Conservation (phyloP, 92 coral and sea anemone genomes). For the Phenganax stokvisi region DNA sequence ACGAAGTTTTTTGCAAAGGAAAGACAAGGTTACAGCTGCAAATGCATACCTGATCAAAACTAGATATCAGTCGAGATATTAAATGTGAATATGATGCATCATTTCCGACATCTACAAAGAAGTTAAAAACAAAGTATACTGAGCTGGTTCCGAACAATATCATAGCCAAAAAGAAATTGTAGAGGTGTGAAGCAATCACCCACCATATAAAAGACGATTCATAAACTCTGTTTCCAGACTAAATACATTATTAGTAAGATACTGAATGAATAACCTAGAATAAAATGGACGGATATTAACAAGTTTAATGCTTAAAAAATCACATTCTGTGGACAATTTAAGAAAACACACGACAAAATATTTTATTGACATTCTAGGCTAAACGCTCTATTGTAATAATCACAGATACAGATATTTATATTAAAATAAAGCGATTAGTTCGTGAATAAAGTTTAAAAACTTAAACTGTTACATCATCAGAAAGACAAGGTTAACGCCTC, state of each 20-base stretch:
- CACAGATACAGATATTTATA: no score
- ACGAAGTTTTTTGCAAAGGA: no score
- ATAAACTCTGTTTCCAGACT: slow-evolving; percentile 66
- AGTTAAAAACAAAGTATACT: neutral
- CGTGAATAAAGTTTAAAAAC: no score
- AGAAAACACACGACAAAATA: no score
- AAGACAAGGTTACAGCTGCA: neutral
- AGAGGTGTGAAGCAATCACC: slow-evolving; percentile 6
- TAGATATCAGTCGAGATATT: slow-evolving; percentile 32
- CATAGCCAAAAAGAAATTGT: neutral
- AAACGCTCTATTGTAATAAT: no score
- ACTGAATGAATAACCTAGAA: slow-evolving; percentile 80
- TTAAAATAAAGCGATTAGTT: no score
- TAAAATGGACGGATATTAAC: neutral
- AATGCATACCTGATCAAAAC: slow-evolving; percentile 24
- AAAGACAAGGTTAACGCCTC: no score
- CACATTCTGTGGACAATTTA: neutral
- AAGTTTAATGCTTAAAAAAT: neutral
- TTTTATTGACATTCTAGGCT: no score
- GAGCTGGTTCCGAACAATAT: neutral
- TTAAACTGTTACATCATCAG: no score
- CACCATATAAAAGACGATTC: slow-evolving; percentile 82
- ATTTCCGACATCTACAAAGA: slow-evolving; percentile 60
- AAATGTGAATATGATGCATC: slow-evolving; percentile 37
- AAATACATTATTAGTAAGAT: slow-evolving; percentile 79